These are phyloP conservation scores for Thunnus thynnus DNA, from an alignment of 2,113 vertebrate species.

Conservation along the genomic window DNA sequence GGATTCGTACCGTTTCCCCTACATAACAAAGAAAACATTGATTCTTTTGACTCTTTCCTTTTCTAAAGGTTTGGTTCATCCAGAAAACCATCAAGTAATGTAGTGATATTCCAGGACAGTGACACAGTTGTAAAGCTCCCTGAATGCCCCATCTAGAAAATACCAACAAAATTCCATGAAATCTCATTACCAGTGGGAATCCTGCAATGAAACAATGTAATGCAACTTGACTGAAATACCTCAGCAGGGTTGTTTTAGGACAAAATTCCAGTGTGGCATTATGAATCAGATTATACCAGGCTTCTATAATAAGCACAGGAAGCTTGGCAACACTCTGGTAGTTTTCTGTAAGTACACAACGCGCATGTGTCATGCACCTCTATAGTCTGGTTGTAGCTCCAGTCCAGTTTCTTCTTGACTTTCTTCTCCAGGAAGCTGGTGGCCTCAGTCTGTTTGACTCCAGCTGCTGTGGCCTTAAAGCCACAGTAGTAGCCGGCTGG, in stretches of 20 bases:
- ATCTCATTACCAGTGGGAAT: not conserved
- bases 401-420: slow-evolving; percentile 97
- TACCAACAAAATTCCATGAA: not conserved
- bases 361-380: slow-evolving; percentile 84
- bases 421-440: slow-evolving; percentile 98
- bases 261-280: not conserved
- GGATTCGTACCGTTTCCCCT: too few relatives aligned
- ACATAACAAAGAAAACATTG: too few relatives aligned
- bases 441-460: slow-evolving; percentile 96
- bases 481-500: slow-evolving; percentile 97
- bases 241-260: too few relatives aligned
- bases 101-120: too few relatives aligned
- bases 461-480: slow-evolving; percentile 96
- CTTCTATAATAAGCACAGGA: not conserved
- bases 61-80: too few relatives aligned
- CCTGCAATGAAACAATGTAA: not conserved
- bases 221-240: too few relatives aligned
- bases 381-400: slow-evolving; percentile 93
- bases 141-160: not conserved
- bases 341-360: not conserved
- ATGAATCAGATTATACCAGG: not conserved
- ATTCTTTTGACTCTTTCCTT: too few relatives aligned
- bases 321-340: not conserved
- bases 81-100: too few relatives aligned
- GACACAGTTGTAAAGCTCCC: too few relatives aligned